Evolutionary conservation across 2,113 vertebrate species (phyloP).

Genomic region (Plestiodon gilberti): DNA sequence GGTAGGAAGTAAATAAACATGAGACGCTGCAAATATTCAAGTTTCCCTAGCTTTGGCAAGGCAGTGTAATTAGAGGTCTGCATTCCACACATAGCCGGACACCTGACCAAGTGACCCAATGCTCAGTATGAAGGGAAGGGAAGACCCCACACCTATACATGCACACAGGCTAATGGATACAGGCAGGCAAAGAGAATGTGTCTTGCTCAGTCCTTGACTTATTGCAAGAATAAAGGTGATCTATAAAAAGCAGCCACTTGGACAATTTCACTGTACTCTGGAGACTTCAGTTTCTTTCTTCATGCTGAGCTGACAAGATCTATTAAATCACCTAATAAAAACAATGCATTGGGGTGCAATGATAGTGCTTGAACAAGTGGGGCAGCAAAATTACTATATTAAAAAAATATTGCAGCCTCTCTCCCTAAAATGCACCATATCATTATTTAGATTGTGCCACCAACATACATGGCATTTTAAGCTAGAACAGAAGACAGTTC

Average conservation of each 20-base stretch:
- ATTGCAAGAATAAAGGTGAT: slow-evolving; percentile 4
- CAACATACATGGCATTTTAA: background rate
- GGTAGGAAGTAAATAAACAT: background rate
- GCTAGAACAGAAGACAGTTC: background rate
- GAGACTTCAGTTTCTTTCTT: slow-evolving; percentile 15
- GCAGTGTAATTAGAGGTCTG: background rate
- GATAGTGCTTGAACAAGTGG: background rate
- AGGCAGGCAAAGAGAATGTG: background rate
- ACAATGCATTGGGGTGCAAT: slow-evolving; percentile 3
- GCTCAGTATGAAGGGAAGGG: background rate
- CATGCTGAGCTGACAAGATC: background rate
- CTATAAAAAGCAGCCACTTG: background rate
- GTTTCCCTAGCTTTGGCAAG: background rate
- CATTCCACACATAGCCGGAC: background rate
- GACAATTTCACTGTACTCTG: background rate
- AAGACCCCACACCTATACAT: background rate
- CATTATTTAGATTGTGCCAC: background rate
- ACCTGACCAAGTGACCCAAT: background rate
- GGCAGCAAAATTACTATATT: background rate
- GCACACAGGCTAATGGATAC: background rate
- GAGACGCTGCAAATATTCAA: background rate
- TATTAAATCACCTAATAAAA: slow-evolving; percentile 3
- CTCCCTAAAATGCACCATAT: background rate
- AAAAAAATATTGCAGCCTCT: background rate
- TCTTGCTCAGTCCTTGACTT: slow-evolving; percentile 25